Evolutionary conservation across 2,113 vertebrate species (phyloP).

Genomic region (Rousettus leschenaultii): DNA sequence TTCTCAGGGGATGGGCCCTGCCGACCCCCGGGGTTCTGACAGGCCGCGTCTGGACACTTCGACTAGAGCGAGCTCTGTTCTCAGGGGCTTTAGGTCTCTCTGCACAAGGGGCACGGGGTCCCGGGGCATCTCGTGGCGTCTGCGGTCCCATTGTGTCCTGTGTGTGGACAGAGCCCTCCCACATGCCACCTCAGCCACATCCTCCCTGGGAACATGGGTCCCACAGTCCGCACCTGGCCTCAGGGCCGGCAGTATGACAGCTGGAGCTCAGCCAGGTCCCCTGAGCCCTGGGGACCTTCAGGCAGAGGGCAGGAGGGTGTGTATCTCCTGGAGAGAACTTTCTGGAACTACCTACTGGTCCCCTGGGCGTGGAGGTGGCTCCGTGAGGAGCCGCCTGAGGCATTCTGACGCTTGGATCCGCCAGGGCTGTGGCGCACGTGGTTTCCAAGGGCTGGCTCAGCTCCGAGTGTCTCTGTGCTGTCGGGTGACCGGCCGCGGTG

Average conservation of each 20-base stretch:
- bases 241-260: accelerated
- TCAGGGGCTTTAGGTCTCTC: neutral
- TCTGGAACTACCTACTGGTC: neutral
- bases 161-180: neutral
- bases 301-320: neutral
- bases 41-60: neutral
- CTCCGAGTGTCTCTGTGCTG: neutral
- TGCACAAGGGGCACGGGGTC: neutral
- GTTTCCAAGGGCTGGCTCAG: neutral
- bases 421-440: neutral
- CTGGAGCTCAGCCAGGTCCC: neutral
- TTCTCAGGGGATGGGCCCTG: neutral
- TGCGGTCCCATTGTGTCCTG: no score
- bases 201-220: neutral
- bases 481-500: neutral
- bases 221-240: accelerated
- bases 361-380: neutral
- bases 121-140: accelerated
- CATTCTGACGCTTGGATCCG: neutral
- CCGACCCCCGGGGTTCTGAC: accelerated
- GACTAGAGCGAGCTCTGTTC: neutral
- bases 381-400: neutral
- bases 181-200: accelerated
- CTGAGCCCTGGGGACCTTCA: neutral
- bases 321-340: neutral